Base-by-base conservation (phyloP, 92 coral and sea anemone species). In the Heliopora coerulea region DNA sequence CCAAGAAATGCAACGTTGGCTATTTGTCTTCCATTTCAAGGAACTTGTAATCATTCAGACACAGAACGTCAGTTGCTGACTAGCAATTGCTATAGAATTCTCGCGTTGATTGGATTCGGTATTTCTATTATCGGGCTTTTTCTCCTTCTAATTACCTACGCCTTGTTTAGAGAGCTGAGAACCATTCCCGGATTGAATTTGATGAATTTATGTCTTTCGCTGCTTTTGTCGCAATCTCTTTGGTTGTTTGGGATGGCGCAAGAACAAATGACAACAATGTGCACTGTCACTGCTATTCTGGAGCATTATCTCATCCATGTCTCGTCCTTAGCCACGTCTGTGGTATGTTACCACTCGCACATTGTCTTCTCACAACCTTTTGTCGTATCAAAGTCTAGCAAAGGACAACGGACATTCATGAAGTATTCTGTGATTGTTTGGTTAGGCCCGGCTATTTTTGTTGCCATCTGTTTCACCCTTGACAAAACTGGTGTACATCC, bases 381-480 rank as follows among this genome's bases (percentile, higher is more conserved):
- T 11, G 14, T 29, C n/a, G 65, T 12, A 30, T 11, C 20, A 20
- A 7, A 25, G 28, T 11, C 35, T 8, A 26, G 19, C 65, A 10
- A 30, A 21, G 58, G 58, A 17, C 65, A 29, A 1, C 39, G 35
- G 8, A 59, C 32, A 19, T 73, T 75, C 40, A 0, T 80, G 24
- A 69, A 82, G 29, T 81, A 83, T 37, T 75, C 83, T 39, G 32
- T 62, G 10, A 75, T 75, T 56, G 85, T 86, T 28, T 88, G 95
- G 96, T 39, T 82, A 28, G 49, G 69, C 26, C 88, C 96, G 32
- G 52, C 85, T 56, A 28, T 75, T 15, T 83, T 81, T 40, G 84
- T 83, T 28, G 41, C 56, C 46, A 49, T 40, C 1, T 85, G 87
- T 34, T 73, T 83, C 33, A 31, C 68, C 60, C 72, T 88, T 59